A percentile compares a stretch with the other conserved stretches of the same genome.
Evolutionary conservation across 53 echinoderm and acorn worm species (phyloP).

Genomic region (Temnopleurus reevesii): DNA sequence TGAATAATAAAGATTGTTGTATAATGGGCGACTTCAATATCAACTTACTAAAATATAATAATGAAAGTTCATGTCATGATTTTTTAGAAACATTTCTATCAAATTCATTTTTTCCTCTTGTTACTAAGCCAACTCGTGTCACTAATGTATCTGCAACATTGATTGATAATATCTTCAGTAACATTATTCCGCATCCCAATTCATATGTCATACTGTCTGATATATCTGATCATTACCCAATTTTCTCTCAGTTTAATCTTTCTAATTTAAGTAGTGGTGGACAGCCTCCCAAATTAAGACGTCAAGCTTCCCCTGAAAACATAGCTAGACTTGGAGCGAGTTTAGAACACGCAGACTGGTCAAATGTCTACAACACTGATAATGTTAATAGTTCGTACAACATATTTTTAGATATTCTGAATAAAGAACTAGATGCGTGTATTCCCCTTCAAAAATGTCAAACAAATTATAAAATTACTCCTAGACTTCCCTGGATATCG

Average conservation of each 20-base stretch:
- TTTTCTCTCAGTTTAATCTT: background rate
- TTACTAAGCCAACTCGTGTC: background rate
- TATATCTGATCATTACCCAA: too few relatives aligned
- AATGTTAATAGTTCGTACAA: background rate
- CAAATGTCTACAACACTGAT: background rate
- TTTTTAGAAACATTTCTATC: background rate
- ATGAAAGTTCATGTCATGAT: background rate
- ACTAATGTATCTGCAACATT: background rate
- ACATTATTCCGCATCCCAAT: background rate
- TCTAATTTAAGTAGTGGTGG: background rate
- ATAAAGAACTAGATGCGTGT: background rate
- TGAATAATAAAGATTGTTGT: background rate
- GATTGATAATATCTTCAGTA: conserved; percentile 2
- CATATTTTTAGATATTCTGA: background rate
- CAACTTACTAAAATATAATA: background rate
- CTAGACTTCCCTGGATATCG: too few relatives aligned
- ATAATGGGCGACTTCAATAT: too few relatives aligned
- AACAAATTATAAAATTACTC: too few relatives aligned
- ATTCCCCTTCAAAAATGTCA: background rate
- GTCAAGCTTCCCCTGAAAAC: background rate
- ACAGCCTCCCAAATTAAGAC: background rate
- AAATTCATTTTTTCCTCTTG: background rate
- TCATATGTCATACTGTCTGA: too few relatives aligned
- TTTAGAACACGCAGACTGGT: background rate
- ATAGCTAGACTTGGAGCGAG: background rate